Conservation (phyloP, 2,113 vertebrate genomes). For the Rhipidura dahli region DNA sequence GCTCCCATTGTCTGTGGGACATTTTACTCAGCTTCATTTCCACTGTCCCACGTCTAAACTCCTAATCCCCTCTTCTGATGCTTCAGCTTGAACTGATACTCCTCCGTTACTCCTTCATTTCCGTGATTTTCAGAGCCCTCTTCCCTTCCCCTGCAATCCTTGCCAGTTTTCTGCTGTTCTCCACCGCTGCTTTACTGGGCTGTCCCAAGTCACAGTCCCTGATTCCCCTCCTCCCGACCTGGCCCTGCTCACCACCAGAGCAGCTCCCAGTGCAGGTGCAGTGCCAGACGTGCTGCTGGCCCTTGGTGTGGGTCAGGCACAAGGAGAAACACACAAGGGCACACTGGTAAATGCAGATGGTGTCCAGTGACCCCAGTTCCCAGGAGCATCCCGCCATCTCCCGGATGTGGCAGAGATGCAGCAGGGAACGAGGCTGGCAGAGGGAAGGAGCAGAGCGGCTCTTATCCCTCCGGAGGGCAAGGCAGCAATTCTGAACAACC, state of each 20-base stretch:
- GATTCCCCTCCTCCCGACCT: accelerated
- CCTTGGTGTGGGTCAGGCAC: background rate
- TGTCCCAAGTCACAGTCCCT: accelerated
- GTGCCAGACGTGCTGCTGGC: background rate
- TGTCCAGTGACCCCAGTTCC: accelerated
- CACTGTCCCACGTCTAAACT: background rate
- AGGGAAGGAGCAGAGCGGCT: background rate
- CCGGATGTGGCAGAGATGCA: accelerated
- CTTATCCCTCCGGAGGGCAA: accelerated
- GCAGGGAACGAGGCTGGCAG: background rate
- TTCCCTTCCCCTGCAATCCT: background rate
- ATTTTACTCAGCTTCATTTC: background rate
- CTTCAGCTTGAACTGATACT: background rate
- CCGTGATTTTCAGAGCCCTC: background rate
- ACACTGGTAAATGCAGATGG: accelerated
- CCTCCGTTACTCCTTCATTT: background rate
- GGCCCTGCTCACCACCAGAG: background rate
- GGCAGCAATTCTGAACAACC: background rate
- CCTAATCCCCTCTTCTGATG: background rate
- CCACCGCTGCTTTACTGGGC: background rate
- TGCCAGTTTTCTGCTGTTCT: accelerated
- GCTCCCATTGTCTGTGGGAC: background rate
- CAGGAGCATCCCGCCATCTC: accelerated
- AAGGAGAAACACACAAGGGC: background rate
- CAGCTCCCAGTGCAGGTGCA: background rate